Evolutionary conservation across 2,113 vertebrate genomes (phyloP), one percentile per base, ranked within the genome.

Genomic region (Prinia subflava): DNA sequence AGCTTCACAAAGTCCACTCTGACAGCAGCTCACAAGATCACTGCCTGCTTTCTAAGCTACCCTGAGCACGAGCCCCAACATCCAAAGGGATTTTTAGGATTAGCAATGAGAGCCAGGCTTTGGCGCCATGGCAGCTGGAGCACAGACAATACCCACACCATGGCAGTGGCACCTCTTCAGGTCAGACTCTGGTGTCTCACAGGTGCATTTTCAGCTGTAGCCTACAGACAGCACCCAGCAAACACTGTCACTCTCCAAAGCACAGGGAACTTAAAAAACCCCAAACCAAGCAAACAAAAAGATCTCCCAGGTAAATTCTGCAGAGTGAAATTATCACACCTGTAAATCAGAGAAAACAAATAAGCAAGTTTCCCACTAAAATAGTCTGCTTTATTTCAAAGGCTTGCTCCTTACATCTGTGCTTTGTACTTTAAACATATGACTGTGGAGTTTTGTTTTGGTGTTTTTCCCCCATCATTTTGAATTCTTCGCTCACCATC

Each of bases 401-500:
- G 95, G 53, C n/a, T 87, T 87, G 24, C 46, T 96, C 81, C 59
- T 74, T 53, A 94, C 96, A 96, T 93, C 95, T 97, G 91, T 92
- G 93, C 91, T 90, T 42, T 77, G 95, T 89, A 96, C 80, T 90
- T 96, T 44, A 14, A 94, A 74, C 83, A 94, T 83, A 97, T 30
- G 76, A 86, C 68, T 94, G 64, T 7, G 10, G 74, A 89, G 80
- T 87, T 97, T 94, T 96, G 85, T 93, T 97, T 93, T 92, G 89
- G 84, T 96, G 78, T 94, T 95, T 89, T 93, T 76, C 80, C 82
- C 88, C 92, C 92, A 94, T 76, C 87, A 81, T 91, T 97, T 92
- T 73, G 93, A 95, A 91, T 95, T 95, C 96, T 95, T 97, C 75
- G 44, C 83, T 95, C 86, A 97, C 98, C 98, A 98, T 98, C 98